A percentile compares a stretch with the other conserved stretches of the same genome.
Evolutionary conservation across 2,888 invertebrate species (phyloP).

Genomic region (Oxystoma pomonae): DNA sequence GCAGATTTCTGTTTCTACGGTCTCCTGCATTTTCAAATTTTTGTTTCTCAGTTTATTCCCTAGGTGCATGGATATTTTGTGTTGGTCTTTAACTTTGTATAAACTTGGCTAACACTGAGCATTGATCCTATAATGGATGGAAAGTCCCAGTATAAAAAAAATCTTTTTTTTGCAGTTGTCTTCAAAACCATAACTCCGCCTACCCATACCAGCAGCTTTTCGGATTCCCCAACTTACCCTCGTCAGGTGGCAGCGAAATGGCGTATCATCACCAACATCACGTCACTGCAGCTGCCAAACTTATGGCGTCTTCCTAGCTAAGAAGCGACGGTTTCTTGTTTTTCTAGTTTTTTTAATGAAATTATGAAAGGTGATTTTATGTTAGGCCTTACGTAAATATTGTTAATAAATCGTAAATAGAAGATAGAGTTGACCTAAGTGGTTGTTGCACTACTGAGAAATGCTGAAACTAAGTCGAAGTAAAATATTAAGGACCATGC

Average conservation of each 20-base stretch:
- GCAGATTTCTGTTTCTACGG: too few relatives aligned
- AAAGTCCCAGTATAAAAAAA: not conserved
- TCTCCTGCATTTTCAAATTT: too few relatives aligned
- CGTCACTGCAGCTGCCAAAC: slow-evolving; percentile 77
- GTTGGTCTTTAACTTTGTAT: too few relatives aligned
- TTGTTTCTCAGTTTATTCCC: too few relatives aligned
- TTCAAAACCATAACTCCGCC: slow-evolving; percentile 43
- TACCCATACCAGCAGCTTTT: slow-evolving; percentile 56
- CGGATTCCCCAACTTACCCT: slow-evolving; percentile 43
- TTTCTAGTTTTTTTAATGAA: slow-evolving; percentile 1
- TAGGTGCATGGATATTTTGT: too few relatives aligned
- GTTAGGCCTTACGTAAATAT: not conserved
- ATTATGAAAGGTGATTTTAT: slow-evolving; percentile 4
- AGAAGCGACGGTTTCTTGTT: slow-evolving; percentile 8
- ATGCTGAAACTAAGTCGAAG: too few relatives aligned
- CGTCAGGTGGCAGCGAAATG: slow-evolving; percentile 52
- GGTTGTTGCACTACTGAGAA: too few relatives aligned
- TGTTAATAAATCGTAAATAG: not conserved
- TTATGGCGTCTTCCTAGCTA: slow-evolving; percentile 74
- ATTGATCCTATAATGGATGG: too few relatives aligned
- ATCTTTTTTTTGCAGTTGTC: slow-evolving; percentile 33
- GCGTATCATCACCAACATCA: slow-evolving; percentile 83
- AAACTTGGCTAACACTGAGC: too few relatives aligned
- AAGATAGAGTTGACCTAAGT: slow-evolving; percentile 2
- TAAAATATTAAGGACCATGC: too few relatives aligned